These are phyloP conservation scores for Nycticebus coucang DNA, from an alignment of 2,113 vertebrate genomes.

Conservation along the genomic window DNA sequence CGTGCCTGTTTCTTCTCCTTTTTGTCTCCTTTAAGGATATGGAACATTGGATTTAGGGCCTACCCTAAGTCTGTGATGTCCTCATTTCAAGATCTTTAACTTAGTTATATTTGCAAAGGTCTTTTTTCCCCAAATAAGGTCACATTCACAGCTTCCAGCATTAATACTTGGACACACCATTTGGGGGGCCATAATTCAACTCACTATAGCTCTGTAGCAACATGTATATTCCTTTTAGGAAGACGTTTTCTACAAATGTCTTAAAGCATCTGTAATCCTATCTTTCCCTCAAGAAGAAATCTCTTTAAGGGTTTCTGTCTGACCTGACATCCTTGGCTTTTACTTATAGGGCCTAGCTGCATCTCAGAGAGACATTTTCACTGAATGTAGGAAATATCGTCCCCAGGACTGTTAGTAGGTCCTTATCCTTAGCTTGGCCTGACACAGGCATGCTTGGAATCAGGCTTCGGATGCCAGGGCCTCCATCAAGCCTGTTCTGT, in stretches of 20 bases:
- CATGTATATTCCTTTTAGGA: not conserved
- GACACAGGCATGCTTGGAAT: not conserved
- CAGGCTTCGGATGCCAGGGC: not conserved
- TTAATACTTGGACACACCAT: not conserved
- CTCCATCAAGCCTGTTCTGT: not conserved
- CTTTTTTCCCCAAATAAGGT: not conserved
- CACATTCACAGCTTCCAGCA: not conserved
- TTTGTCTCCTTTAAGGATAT: not conserved
- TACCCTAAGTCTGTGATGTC: not conserved
- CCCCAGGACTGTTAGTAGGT: too few relatives aligned
- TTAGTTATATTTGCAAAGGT: not conserved
- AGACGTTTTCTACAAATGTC: not conserved
- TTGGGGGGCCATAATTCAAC: not conserved
- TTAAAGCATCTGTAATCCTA: not conserved
- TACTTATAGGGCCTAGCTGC: not conserved
- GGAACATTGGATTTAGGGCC: not conserved
- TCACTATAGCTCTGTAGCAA: not conserved
- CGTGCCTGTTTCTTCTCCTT: not conserved
- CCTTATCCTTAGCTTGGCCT: not conserved
- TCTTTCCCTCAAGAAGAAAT: not conserved
- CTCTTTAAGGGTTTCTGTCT: not conserved
- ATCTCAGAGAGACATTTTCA: not conserved
- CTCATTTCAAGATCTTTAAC: not conserved
- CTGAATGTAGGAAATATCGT: not conserved
- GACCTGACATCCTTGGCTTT: not conserved